Conservation (phyloP, 2,888 invertebrate species). For the Callyntrura sp. region DNA sequence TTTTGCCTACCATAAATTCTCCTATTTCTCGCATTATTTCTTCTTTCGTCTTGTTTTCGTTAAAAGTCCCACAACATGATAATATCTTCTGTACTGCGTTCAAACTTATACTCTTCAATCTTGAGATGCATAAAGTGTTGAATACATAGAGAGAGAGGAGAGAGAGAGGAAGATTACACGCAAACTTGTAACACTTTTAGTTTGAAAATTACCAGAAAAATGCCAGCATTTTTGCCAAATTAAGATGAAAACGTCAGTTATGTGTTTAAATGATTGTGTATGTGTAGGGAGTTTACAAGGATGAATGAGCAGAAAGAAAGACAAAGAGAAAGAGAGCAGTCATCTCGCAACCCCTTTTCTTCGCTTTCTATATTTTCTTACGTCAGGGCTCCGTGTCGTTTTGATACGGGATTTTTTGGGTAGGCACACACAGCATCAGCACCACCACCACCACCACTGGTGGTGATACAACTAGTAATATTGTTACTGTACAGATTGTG, state of each 20-base stretch:
- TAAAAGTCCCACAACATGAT: not conserved
- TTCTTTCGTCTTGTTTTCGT: not conserved
- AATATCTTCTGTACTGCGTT: not conserved
- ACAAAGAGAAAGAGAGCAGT: slow-evolving; percentile 22
- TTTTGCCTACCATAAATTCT: slow-evolving; percentile 47
- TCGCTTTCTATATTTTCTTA: slow-evolving; percentile 9
- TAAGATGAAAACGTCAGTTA: slow-evolving; percentile 70
- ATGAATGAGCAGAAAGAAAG: slow-evolving; percentile 39
- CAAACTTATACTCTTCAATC: too few relatives aligned
- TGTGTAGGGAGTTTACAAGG: slow-evolving; percentile 23
- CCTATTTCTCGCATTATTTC: slow-evolving; percentile 28
- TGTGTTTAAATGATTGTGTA: slow-evolving; percentile 36
- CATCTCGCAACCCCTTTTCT: slow-evolving; percentile 56
- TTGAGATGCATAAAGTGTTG: too few relatives aligned
- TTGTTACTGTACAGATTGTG: slow-evolving; percentile 10
- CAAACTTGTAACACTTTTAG: slow-evolving; percentile 54
- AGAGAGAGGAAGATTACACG: not conserved
- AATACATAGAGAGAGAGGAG: too few relatives aligned
- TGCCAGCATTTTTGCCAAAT: slow-evolving; percentile 74
- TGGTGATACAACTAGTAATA: too few relatives aligned
- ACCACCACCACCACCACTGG: not conserved
- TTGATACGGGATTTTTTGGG: slow-evolving; percentile 26
- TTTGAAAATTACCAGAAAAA: slow-evolving; percentile 68
- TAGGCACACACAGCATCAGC: not conserved
- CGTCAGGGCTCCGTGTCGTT: slow-evolving; percentile 13